These are phyloP conservation scores for Eupithecia subumbrata DNA, from an alignment of 2,888 invertebrate genomes.

Conservation along the genomic window DNA sequence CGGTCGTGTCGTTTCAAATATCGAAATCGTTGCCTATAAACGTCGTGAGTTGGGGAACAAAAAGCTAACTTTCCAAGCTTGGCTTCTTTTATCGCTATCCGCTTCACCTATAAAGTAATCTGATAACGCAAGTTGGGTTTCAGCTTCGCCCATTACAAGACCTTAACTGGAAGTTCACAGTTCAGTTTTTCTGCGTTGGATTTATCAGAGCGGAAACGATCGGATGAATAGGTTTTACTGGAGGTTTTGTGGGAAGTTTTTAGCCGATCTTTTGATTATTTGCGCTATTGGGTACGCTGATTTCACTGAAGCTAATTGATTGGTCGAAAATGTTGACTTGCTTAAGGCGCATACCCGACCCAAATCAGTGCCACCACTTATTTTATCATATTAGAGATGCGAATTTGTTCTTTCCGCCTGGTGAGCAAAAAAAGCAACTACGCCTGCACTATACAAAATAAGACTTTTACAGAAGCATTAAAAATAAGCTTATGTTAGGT, in stretches of 20 bases:
- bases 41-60: constrained; percentile 1
- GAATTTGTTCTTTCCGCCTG: too few species aligned
- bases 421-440: too few species aligned
- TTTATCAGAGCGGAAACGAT: constrained; percentile 36
- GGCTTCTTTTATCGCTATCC: constrained; percentile 32
- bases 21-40: neutral
- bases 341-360: too few species aligned
- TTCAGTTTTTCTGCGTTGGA: constrained; percentile 33
- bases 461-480: too few species aligned
- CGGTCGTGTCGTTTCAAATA: neutral
- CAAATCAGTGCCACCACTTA: too few species aligned
- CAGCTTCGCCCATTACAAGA: constrained; percentile 34
- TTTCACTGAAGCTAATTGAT: neutral
- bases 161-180: constrained; percentile 35
- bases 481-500: too few species aligned
- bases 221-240: constrained; percentile 26
- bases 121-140: constrained; percentile 37
- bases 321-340: neutral
- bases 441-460: too few species aligned
- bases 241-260: constrained; percentile 10
- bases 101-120: constrained; percentile 37
- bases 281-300: neutral
- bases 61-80: constrained; percentile 25
- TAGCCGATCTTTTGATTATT: constrained; percentile 9
- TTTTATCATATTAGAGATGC: too few species aligned